Percentiles rank a stretch among this genome's conserved stretches.
These are phyloP conservation scores for Panagrolaimus sp. DNA, from an alignment of 1,140 invertebrate species.

Conservation along the genomic window DNA sequence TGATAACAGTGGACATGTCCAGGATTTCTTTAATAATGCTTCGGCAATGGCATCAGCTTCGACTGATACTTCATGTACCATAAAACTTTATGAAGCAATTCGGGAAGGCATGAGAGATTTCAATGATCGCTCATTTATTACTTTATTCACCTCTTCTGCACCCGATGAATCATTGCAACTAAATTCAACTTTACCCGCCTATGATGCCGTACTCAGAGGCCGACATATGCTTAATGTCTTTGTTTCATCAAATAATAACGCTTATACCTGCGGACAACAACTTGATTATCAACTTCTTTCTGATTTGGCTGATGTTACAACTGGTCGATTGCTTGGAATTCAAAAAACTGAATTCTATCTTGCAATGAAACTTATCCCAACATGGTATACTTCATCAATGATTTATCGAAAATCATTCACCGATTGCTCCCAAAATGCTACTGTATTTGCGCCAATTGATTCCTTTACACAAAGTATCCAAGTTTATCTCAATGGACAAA, in stretches of 20 bases:
- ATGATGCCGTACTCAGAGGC: not conserved
- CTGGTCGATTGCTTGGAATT: not conserved
- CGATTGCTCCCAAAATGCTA: not conserved
- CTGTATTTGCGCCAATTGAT: constrained; percentile 1
- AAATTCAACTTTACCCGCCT: not conserved
- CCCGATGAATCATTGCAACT: not conserved
- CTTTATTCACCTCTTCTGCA: not conserved
- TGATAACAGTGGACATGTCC: not conserved
- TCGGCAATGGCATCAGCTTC: not conserved
- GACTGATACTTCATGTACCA: not conserved
- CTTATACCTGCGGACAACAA: not conserved
- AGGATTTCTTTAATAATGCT: not conserved
- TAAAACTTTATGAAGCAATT: not conserved
- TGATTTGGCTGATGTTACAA: not conserved
- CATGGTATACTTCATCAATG: not conserved
- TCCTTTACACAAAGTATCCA: not conserved
- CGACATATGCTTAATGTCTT: constrained; percentile 4
- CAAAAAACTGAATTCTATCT: not conserved
- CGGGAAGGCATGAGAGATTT: not conserved
- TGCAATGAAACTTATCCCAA: constrained; percentile 14
- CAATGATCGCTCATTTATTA: not conserved
- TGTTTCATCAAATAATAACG: not conserved
- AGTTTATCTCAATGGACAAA: constrained; percentile 3
- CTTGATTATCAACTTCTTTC: not conserved
- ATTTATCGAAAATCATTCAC: not conserved